Evolutionary conservation across 1,140 invertebrate genomes (phyloP).

Genomic region (Orchesella cincta): DNA sequence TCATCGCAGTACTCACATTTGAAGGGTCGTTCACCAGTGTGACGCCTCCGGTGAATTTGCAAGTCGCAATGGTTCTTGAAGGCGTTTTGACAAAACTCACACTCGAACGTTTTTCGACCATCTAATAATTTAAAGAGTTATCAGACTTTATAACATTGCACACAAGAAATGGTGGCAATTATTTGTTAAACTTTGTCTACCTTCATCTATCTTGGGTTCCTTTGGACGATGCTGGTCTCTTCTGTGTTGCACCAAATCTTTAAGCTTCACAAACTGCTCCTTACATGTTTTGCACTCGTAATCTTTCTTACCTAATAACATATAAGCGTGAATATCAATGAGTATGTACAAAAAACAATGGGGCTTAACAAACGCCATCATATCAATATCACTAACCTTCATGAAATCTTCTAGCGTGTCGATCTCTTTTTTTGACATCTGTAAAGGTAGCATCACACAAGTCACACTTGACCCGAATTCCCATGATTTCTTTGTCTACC

Average conservation of each 20-base stretch:
- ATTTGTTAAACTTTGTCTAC: neutral
- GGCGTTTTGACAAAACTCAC: conserved; percentile 18
- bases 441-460: neutral
- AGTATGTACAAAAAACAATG: too few relatives aligned
- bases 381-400: neutral
- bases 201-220: neutral
- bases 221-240: neutral
- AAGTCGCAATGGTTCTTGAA: conserved; percentile 24
- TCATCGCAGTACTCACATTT: conserved; percentile 33
- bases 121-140: neutral
- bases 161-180: neutral
- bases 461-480: neutral
- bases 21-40: conserved; percentile 31
- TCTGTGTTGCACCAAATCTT: neutral
- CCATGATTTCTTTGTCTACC: too few relatives aligned
- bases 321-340: too few relatives aligned
- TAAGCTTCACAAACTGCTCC: neutral
- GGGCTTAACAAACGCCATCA: too few relatives aligned
- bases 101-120: conserved; percentile 4
- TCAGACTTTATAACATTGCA: neutral
- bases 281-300: neutral
- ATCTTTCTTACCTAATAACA: neutral
- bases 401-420: neutral
- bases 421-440: neutral
- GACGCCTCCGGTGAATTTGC: conserved; percentile 27